Evolutionary conservation across 2,888 invertebrate genomes (phyloP).

Genomic region (Saturnia japonica): DNA sequence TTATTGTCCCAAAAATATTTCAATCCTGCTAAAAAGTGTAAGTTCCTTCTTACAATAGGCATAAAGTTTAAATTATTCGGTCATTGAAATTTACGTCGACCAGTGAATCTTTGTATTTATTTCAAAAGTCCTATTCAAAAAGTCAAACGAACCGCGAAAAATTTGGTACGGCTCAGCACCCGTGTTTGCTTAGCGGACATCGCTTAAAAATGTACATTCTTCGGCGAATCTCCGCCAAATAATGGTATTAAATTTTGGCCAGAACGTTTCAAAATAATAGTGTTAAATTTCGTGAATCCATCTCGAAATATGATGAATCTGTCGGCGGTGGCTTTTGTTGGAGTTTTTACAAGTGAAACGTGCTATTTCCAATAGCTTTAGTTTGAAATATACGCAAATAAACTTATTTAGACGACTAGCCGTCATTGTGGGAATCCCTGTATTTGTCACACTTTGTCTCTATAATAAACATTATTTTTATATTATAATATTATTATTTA

Average conservation of each 20-base stretch:
- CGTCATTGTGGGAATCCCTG: too few species aligned
- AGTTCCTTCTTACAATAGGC: neutral
- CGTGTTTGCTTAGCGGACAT: constrained; percentile 75
- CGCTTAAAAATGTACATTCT: constrained; percentile 53
- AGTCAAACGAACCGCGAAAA: constrained; percentile 72
- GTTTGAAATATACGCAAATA: constrained; percentile 13
- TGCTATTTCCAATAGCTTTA: constrained; percentile 23
- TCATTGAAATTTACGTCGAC: constrained; percentile 9
- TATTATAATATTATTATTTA: too few species aligned
- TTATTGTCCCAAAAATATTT: constrained; percentile 29
- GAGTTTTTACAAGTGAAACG: constrained; percentile 35
- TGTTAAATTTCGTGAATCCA: constrained; percentile 76
- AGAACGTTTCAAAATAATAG: constrained; percentile 64
- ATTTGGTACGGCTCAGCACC: constrained; percentile 60
- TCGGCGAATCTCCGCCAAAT: constrained; percentile 56
- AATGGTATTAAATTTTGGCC: constrained; percentile 68
- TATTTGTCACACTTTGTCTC: too few species aligned
- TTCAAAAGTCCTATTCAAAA: constrained; percentile 62
- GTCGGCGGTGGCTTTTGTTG: constrained; percentile 59
- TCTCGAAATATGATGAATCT: constrained; percentile 72
- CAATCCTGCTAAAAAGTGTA: constrained; percentile 10
- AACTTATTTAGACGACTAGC: neutral
- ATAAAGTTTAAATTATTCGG: constrained; percentile 37
- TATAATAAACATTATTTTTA: too few species aligned
- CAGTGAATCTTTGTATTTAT: constrained; percentile 36